These are phyloP conservation scores for Neosilurus hyrtlii DNA, from an alignment of 2,797 vertebrate genomes.

Conservation along the genomic window DNA sequence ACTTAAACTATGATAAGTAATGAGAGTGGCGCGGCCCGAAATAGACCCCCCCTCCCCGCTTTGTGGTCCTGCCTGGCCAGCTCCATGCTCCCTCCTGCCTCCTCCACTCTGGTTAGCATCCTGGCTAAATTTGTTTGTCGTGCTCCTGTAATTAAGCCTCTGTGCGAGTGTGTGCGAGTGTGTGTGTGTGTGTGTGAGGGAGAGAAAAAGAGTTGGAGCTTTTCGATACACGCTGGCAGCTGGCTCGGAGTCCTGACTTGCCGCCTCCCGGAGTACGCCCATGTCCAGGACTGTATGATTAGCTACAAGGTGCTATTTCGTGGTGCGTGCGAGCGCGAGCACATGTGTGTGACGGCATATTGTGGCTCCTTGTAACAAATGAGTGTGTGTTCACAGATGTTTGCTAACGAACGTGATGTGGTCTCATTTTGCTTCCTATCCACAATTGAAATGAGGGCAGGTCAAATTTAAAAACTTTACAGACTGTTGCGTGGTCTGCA, in stretches of 20 bases:
- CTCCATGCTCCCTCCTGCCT: constrained; percentile 78
- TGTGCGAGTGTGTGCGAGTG: constrained; percentile 35
- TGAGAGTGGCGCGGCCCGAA: constrained; percentile 74
- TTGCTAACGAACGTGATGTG: not conserved
- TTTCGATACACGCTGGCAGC: constrained; percentile 76
- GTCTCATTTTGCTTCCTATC: not conserved
- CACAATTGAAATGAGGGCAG: constrained; percentile 3
- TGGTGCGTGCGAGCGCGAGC: not conserved
- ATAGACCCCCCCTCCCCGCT: constrained; percentile 66
- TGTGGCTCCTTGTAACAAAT: constrained; percentile 2
- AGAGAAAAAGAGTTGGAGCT: constrained; percentile 40
- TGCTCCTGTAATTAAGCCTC: constrained; percentile 80
- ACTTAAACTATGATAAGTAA: constrained; percentile 80
- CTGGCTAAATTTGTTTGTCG: constrained; percentile 80
- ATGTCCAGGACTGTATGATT: constrained; percentile 47
- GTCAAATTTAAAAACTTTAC: not conserved
- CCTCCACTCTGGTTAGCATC: constrained; percentile 83
- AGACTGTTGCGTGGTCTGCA: not conserved
- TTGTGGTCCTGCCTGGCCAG: constrained; percentile 79
- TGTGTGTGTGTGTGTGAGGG: constrained; percentile 36
- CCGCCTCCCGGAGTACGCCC: constrained; percentile 48
- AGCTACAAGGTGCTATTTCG: constrained; percentile 48
- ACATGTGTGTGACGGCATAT: not conserved
- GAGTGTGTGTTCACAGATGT: constrained; percentile 3
- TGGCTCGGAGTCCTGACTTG: constrained; percentile 64